Evolutionary conservation across 2,113 vertebrate species (phyloP), one percentile per base, ranked within the genome.

Genomic region (Semnornis frantzii): DNA sequence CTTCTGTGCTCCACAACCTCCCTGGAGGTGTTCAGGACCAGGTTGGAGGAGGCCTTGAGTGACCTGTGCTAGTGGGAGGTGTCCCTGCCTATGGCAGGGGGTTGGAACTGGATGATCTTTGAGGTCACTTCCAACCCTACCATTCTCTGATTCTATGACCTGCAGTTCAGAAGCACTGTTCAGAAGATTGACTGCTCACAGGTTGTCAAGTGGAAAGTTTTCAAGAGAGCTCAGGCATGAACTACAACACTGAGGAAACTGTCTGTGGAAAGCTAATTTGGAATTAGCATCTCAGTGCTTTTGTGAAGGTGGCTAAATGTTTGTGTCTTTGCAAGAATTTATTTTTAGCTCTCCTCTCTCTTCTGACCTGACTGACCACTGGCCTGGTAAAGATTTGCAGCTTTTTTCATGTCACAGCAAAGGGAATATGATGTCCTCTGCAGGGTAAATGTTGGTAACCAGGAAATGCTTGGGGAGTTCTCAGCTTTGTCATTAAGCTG

Each of bases 191-290:
- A 73, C 52, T 73, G 3, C 25, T 77, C 63, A 42, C 13, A 12
- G 62, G 79, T 84, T 79, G 63, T 84, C 77, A 92, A 86, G 66
- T 14, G 55, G 72, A 69, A 82, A 79, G 23, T 84, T 82, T 93
- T 87, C 4, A 12, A 72, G 42, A 62, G 54, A 82, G 33, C 34
- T 89, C 74, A 50, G 21, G 60, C 59, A 76, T 91, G 37, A 93
- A 82, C 92, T 92, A 87, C 89, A 71, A 82, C 94, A 91, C 81
- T 79, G 44, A 93, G 34, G 44, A 82, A 85, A 87, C 50, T 58
- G n/a, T 37, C 74, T 75, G 7, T 11, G 30, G 54, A 82, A 94
- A 89, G 58, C 4, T 73, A 30, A 72, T 62, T 95, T 69, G 65
- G 48, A 65, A 71, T 44, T 0, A 3, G 13, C 5, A 54, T 68